Evolutionary conservation across 2,888 invertebrate genomes (phyloP).

Genomic region (Acholoe squamosa): DNA sequence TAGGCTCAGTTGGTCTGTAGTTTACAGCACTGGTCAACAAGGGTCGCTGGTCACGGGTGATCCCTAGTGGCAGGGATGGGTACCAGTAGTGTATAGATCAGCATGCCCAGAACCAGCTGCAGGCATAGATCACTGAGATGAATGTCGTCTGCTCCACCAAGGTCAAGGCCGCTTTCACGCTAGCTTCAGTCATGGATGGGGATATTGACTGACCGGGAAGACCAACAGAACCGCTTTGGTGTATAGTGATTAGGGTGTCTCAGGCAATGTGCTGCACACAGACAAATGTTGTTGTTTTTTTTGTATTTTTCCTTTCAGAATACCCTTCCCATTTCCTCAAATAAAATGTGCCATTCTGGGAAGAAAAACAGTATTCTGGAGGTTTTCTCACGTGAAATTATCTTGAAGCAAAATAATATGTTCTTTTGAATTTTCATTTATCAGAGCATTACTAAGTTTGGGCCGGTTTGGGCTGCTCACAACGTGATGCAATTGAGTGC

Average conservation of each 20-base stretch:
- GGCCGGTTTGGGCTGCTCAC: too few species aligned
- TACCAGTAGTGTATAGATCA: constrained; percentile 19
- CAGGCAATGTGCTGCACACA: too few species aligned
- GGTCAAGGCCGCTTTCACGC: constrained; percentile 6
- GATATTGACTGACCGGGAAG: not conserved
- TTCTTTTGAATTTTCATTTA: too few species aligned
- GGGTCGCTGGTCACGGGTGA: constrained; percentile 15
- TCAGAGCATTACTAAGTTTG: too few species aligned
- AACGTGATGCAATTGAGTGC: too few species aligned
- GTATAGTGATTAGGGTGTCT: not conserved
- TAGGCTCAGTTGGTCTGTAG: not conserved
- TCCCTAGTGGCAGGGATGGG: not conserved
- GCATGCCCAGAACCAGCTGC: not conserved
- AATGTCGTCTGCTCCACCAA: not conserved
- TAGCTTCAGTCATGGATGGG: not conserved
- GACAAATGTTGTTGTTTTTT: too few species aligned
- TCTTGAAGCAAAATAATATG: too few species aligned
- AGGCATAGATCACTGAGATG: constrained; percentile 8
- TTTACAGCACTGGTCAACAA: not conserved
- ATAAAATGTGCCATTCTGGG: too few species aligned
- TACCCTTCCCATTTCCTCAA: too few species aligned
- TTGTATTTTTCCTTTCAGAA: too few species aligned
- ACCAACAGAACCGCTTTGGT: not conserved
- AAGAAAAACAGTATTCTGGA: too few species aligned
- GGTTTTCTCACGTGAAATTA: too few species aligned